Evolutionary conservation across 2,113 vertebrate species (phyloP).

Genomic region (Grus americana): DNA sequence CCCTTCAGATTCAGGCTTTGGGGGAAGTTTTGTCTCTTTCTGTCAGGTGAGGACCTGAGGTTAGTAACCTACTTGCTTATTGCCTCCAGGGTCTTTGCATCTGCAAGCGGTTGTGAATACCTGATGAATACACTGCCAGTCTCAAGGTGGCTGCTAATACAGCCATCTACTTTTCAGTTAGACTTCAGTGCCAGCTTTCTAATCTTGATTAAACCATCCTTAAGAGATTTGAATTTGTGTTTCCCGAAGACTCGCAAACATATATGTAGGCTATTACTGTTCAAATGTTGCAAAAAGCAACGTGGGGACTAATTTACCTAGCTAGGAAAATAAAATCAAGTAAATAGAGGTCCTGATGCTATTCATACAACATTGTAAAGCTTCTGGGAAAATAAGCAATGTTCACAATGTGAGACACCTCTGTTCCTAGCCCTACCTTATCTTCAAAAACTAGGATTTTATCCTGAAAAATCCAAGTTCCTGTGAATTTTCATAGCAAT

Average conservation of each 20-base stretch:
- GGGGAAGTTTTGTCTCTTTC: background rate
- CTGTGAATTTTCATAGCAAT: background rate
- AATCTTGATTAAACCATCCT: background rate
- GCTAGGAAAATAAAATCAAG: background rate
- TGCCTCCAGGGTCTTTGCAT: background rate
- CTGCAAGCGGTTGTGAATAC: fast-evolving
- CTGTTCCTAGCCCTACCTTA: background rate
- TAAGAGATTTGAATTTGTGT: background rate
- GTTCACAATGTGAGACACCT: background rate
- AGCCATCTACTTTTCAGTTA: background rate
- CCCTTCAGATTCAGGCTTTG: background rate
- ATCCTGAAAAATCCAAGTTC: background rate
- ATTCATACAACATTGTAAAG: background rate
- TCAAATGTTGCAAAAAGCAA: background rate
- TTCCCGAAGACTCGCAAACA: background rate
- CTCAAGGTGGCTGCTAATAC: background rate
- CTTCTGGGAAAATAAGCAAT: background rate
- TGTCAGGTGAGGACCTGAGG: background rate
- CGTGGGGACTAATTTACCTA: background rate
- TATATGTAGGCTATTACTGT: background rate
- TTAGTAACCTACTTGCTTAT: background rate
- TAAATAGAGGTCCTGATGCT: background rate
- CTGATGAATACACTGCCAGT: background rate
- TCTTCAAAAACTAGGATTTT: background rate
- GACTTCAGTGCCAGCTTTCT: background rate